Base-by-base conservation (phyloP, 2,888 invertebrate species). In the Pterobdella sp. region DNA sequence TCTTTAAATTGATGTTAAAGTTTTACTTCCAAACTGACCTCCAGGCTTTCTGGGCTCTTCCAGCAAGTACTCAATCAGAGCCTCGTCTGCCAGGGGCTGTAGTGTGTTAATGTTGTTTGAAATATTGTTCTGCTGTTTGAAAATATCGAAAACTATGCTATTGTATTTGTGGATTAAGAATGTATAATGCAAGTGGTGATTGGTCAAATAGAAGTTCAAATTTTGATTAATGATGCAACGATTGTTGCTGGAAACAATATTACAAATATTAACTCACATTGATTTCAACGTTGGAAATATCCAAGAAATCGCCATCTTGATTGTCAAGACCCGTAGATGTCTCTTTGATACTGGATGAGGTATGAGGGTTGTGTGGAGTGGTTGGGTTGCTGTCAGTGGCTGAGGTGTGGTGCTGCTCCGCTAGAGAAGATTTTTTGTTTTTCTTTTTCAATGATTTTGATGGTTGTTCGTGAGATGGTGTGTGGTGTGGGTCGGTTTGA, bases 241-340 rank as follows among this genome's bases (percentile, higher is more conserved):
- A 49, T 49, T 14, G n/a, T 63, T 14, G n/a, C n/a, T 7, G 35
- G 35, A 29, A 7, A 65, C 4, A 3, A 31, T 31, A 65, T 65
- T 32, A 65, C 3, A 29, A 65, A 31, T 22, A 14, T 31, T 7
- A 63, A 69, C 36, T 1, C 36, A 71, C 71, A 31, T 63, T 71
- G n/a, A 71, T 32, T 63, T 71, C 71, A 34, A 71, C 71, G 56
- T 36, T 63, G 10, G 71, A 71, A 34, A 71, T 71, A 31, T 71
- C 71, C 3, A 71, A 31, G 56, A 71, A 71, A 35, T 71, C 71
- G 56, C 63, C 70, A n/a, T 56, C 71, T 2, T 34, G 56, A 14
- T 70, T 49, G 32, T 32, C 70, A 56, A n/a, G 32, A 29, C 29
- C 42, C 1, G 35, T 29, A 3, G 31, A 49, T 26, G n/a, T 34